Percentiles rank a stretch among this genome's conserved stretches.
Conservation (phyloP, 1,140 invertebrate species). For the Pseudomyrmex flavicornis region DNA sequence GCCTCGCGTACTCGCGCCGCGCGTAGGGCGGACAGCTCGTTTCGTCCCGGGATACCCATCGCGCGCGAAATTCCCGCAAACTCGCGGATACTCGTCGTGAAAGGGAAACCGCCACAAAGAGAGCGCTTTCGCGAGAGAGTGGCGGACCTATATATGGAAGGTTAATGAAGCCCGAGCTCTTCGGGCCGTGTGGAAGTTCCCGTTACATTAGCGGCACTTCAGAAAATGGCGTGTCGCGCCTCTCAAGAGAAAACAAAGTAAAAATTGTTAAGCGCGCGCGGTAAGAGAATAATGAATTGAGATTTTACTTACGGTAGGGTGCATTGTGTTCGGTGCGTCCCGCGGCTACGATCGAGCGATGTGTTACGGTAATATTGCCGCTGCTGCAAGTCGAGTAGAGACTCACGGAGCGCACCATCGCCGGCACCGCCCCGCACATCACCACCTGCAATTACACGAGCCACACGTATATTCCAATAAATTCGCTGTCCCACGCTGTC, state of each 20-base stretch:
- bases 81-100: background rate
- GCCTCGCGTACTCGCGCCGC: conserved; percentile 55
- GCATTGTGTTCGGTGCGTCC: conserved; percentile 81
- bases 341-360: conserved; percentile 81
- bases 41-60: conserved; percentile 15
- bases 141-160: background rate
- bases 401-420: conserved; percentile 89
- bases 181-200: background rate
- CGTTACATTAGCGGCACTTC: background rate
- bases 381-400: conserved; percentile 88
- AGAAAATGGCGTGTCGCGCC: background rate
- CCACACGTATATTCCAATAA: conserved; percentile 4
- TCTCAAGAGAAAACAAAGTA: background rate
- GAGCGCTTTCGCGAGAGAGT: background rate
- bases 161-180: background rate
- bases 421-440: conserved; percentile 90
- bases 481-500: background rate
- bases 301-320: conserved; percentile 82
- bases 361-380: conserved; percentile 85
- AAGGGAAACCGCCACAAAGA: background rate
- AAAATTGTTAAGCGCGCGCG: too few relatives aligned
- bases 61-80: conserved; percentile 15
- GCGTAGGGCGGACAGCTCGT: conserved; percentile 71
- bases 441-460: conserved; percentile 86
- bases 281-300: conserved; percentile 18